Conservation (phyloP, 2,113 vertebrate genomes). For the Tyrannus savana region DNA sequence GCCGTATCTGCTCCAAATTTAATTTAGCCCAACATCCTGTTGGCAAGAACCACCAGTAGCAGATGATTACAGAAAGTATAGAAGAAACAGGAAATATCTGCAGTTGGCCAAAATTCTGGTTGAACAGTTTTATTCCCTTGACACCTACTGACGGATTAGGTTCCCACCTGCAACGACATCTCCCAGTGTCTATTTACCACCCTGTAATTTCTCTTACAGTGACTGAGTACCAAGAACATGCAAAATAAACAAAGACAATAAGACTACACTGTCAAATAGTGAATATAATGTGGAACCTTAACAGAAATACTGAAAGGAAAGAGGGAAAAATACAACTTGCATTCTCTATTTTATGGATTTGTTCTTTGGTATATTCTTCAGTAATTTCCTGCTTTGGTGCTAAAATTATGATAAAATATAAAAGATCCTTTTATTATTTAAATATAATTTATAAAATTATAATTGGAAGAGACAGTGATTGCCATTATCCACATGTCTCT, state of each 20-base stretch:
- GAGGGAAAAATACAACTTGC: background rate
- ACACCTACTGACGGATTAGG: background rate
- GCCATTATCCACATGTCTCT: background rate
- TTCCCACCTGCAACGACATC: background rate
- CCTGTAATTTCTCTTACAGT: background rate
- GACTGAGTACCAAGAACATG: background rate
- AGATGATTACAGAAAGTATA: background rate
- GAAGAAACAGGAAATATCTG: background rate
- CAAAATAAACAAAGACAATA: background rate
- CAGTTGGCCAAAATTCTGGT: background rate
- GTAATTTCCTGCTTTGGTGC: background rate
- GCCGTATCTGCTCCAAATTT: background rate
- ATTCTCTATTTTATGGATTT: background rate
- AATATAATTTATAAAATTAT: background rate
- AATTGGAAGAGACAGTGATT: background rate
- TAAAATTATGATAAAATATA: background rate
- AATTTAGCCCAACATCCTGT: background rate
- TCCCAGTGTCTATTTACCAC: background rate
- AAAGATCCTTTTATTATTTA: background rate
- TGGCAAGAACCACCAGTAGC: background rate
- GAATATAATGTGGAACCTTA: background rate
- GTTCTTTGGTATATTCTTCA: background rate
- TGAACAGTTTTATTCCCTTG: background rate
- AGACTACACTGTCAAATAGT: background rate
- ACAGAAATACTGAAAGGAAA: background rate